These are phyloP conservation scores for Zootoca vivipara DNA, from an alignment of 2,113 vertebrate genomes.

Conservation along the genomic window DNA sequence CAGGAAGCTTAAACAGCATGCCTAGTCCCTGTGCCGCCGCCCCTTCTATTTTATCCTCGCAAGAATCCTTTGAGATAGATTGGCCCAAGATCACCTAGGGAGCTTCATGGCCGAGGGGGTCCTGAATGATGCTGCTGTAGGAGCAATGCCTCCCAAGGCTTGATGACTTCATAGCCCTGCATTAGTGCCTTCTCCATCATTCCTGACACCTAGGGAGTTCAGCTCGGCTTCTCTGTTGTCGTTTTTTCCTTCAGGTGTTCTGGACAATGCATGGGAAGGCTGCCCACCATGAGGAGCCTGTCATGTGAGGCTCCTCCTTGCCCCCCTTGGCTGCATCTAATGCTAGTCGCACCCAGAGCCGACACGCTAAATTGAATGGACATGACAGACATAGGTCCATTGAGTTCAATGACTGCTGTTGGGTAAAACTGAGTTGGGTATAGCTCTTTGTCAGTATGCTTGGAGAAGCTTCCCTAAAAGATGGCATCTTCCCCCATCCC, in stretches of 20 bases:
- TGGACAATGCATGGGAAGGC: background rate
- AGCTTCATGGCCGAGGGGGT: background rate
- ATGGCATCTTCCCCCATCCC: background rate
- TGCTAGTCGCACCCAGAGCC: too few species aligned
- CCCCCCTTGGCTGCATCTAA: too few species aligned
- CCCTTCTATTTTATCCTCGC: background rate
- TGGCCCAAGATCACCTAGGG: background rate
- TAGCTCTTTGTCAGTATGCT: too few species aligned
- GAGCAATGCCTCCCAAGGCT: too few species aligned
- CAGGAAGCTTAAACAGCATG: too few species aligned
- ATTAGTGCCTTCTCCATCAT: background rate
- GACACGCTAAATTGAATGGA: too few species aligned
- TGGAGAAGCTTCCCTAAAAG: background rate
- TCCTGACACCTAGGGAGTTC: background rate
- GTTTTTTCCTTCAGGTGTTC: background rate
- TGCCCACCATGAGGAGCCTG: background rate
- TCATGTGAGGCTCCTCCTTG: background rate
- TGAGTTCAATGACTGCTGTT: too few species aligned
- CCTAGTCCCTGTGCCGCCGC: too few species aligned
- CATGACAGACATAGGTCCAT: too few species aligned
- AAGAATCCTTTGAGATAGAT: background rate
- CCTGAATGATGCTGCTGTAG: too few species aligned
- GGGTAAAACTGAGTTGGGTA: too few species aligned
- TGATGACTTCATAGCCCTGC: background rate
- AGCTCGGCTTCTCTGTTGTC: background rate